A percentile compares a stretch with the other conserved stretches of the same genome.
Conservation (phyloP, 2,888 invertebrate genomes). For the Argyresthia goedartella region DNA sequence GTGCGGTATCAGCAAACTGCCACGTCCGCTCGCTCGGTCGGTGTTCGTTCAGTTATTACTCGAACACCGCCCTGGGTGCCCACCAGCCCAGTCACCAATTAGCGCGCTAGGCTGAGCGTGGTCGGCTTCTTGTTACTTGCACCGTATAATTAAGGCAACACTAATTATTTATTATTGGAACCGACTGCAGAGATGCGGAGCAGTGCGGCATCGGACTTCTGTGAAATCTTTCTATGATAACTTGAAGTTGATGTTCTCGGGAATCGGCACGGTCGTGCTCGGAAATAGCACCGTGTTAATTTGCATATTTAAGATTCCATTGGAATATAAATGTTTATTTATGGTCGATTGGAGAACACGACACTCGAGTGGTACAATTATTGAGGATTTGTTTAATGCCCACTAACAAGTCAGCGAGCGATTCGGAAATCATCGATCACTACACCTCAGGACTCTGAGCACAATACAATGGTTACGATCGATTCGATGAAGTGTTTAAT, state of each 20-base stretch:
- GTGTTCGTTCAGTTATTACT: conserved; percentile 29
- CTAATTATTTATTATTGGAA: background rate
- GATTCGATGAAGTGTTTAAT: no score
- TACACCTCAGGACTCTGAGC: no score
- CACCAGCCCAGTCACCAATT: conserved; percentile 15
- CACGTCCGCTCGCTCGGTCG: background rate
- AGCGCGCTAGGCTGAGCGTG: conserved; percentile 24
- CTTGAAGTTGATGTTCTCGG: background rate
- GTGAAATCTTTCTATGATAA: background rate
- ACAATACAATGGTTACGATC: no score
- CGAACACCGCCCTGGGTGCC: conserved; percentile 10
- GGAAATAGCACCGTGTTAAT: background rate
- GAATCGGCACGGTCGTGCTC: background rate
- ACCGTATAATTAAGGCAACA: conserved; percentile 16
- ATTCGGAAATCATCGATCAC: no score
- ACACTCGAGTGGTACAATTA: no score
- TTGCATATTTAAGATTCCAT: background rate
- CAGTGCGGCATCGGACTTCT: background rate
- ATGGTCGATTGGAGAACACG: no score
- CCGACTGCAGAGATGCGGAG: background rate
- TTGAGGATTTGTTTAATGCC: no score
- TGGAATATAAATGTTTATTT: no score
- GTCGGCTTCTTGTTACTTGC: conserved; percentile 23
- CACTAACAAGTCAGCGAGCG: no score
- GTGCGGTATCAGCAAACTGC: no score